Evolutionary conservation across 2,888 invertebrate genomes (phyloP).

Genomic region (Chaitophorus viminalis): DNA sequence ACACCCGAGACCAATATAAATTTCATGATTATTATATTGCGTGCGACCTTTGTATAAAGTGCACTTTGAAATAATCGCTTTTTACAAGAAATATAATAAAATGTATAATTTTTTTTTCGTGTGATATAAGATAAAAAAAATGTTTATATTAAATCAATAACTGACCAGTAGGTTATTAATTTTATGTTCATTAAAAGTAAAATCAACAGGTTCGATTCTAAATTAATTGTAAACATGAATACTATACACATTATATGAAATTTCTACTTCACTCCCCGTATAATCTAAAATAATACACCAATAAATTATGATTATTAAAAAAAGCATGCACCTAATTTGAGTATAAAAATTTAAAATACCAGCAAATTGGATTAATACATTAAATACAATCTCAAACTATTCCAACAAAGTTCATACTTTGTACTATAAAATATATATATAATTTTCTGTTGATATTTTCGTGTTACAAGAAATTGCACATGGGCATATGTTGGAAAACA

Average conservation of each 20-base stretch:
- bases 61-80: not conserved
- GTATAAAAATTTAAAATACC: not conserved
- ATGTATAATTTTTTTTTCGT: not conserved
- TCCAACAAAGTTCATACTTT: not conserved
- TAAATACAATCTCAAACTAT: not conserved
- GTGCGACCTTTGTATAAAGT: not conserved
- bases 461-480: not conserved
- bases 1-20: not conserved
- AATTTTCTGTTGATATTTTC: not conserved
- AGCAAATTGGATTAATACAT: not conserved
- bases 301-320: not conserved
- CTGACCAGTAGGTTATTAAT: not conserved
- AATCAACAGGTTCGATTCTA: constrained; percentile 44
- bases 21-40: not conserved
- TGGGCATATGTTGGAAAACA: not conserved
- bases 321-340: not conserved
- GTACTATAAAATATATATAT: not conserved
- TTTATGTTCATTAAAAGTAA: not conserved
- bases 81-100: not conserved
- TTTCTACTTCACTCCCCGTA: no score
- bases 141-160: constrained; percentile 6
- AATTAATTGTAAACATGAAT: not conserved
- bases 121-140: not conserved
- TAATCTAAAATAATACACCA: no score
- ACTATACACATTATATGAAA: not conserved